Evolutionary conservation across 2,113 vertebrate species (phyloP).

Genomic region (Hippocampus guttulatus): DNA sequence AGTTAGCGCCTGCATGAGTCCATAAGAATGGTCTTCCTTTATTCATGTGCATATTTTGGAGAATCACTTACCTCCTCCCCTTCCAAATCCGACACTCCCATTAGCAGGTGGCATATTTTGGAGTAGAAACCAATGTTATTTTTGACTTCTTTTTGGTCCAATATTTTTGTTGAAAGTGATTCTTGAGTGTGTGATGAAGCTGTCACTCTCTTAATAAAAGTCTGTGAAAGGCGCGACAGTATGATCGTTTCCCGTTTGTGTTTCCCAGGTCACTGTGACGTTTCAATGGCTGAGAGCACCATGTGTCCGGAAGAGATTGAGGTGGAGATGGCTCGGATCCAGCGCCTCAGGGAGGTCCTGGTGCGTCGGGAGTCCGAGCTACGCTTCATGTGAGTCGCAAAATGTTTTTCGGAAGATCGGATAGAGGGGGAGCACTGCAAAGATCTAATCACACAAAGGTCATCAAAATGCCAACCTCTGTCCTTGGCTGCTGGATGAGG

Average conservation of each 20-base stretch:
- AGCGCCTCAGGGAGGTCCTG: slow-evolving; percentile 92
- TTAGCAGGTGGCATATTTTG: too few relatives aligned
- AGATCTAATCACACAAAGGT: slow-evolving; percentile 1
- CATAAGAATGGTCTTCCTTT: too few relatives aligned
- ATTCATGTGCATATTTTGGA: too few relatives aligned
- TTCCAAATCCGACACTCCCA: too few relatives aligned
- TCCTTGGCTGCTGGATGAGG: slow-evolving; percentile 8
- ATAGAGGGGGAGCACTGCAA: not conserved
- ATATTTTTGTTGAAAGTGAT: too few relatives aligned
- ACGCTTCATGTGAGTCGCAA: slow-evolving; percentile 91
- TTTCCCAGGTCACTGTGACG: slow-evolving; percentile 82
- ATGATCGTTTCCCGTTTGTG: slow-evolving; percentile 8
- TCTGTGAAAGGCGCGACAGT: not conserved
- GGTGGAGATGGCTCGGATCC: slow-evolving; percentile 94
- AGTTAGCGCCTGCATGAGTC: too few relatives aligned
- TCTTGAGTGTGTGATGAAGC: not conserved
- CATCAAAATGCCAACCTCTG: not conserved
- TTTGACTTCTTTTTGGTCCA: too few relatives aligned
- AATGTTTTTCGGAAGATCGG: not conserved
- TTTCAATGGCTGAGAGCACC: slow-evolving; percentile 95
- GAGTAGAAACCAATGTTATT: too few relatives aligned
- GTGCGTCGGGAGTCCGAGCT: slow-evolving; percentile 96
- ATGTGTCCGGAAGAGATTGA: slow-evolving; percentile 96
- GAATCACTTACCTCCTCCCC: too few relatives aligned
- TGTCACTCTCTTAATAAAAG: slow-evolving; percentile 3